Evolutionary conservation across 2,888 invertebrate species (phyloP).

Genomic region (Ennomos erosarius): DNA sequence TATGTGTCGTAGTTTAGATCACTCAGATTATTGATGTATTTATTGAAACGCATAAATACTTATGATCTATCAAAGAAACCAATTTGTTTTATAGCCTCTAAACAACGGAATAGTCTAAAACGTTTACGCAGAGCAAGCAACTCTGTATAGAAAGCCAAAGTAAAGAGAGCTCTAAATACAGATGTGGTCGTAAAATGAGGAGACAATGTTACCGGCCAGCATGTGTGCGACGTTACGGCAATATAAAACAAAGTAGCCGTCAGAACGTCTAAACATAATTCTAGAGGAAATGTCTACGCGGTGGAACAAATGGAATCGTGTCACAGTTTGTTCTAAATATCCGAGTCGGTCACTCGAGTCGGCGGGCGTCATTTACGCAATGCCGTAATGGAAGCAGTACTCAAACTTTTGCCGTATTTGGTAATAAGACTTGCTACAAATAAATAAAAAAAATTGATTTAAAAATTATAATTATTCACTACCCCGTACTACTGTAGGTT

Average conservation of each 20-base stretch:
- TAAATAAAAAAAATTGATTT: too few species aligned
- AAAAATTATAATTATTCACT: too few species aligned
- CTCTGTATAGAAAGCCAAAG: constrained; percentile 34
- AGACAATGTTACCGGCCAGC: constrained; percentile 49
- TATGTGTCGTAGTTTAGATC: constrained; percentile 9
- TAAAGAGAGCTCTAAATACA: constrained; percentile 41
- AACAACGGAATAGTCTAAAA: constrained; percentile 23
- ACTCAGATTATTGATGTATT: constrained; percentile 5
- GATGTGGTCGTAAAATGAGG: constrained; percentile 48
- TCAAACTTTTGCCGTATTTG: constrained; percentile 9
- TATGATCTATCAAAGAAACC: background rate
- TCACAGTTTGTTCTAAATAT: constrained; percentile 61
- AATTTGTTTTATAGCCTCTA: constrained; percentile 18
- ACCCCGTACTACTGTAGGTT: too few species aligned
- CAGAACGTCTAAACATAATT: constrained; percentile 52
- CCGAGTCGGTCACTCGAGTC: constrained; percentile 51
- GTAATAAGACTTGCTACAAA: background rate
- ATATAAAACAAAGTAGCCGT: constrained; percentile 48
- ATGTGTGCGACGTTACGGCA: constrained; percentile 37
- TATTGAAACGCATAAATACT: background rate
- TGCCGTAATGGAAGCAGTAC: constrained; percentile 19
- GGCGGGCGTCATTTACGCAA: constrained; percentile 45
- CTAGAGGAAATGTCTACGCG: constrained; percentile 55
- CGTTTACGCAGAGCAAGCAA: constrained; percentile 14
- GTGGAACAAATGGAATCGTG: constrained; percentile 64